phyloP scores from a whole-genome alignment of 2,888 invertebrate genomes.

The Gasteruption jaculator region DNA sequence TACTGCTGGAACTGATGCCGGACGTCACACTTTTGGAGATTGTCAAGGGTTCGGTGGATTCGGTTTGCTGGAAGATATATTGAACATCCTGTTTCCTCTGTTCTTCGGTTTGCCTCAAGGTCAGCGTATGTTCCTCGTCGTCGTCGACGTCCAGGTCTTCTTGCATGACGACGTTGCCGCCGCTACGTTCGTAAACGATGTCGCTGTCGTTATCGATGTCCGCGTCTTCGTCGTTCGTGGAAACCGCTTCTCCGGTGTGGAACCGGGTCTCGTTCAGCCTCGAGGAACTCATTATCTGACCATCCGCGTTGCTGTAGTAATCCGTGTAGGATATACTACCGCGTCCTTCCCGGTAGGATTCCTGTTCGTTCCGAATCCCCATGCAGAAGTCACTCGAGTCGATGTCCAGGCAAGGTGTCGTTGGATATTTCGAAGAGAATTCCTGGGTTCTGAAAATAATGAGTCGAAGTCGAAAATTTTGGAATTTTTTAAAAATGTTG shows the following conservation, averaged over 20 bases:
- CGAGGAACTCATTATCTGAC: slow-evolving; percentile 39
- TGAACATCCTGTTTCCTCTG: slow-evolving; percentile 47
- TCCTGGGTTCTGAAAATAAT: slow-evolving; percentile 33
- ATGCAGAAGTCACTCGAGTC: slow-evolving; percentile 52
- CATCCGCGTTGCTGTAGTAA: slow-evolving; percentile 49
- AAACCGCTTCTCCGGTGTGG: slow-evolving; percentile 23
- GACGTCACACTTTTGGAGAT: not conserved
- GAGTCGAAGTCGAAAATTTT: slow-evolving; percentile 9
- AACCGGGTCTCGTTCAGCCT: slow-evolving; percentile 17
- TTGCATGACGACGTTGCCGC: not conserved
- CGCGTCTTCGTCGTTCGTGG: slow-evolving; percentile 26
- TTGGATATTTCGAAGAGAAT: slow-evolving; percentile 55
- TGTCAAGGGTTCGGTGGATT: too few species aligned
- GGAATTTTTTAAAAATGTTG: too few species aligned
- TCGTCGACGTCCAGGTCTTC: slow-evolving; percentile 43
- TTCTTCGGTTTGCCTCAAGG: slow-evolving; percentile 42
- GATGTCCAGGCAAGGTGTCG: slow-evolving; percentile 55
- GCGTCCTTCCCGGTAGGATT: slow-evolving; percentile 42
- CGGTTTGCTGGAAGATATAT: slow-evolving; percentile 41
- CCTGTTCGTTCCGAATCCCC: slow-evolving; percentile 37
- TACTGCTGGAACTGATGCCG: too few species aligned
- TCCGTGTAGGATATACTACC: slow-evolving; percentile 50
- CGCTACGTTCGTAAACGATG: not conserved
- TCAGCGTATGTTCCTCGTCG: slow-evolving; percentile 48
- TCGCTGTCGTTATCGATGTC: too few species aligned